These are phyloP conservation scores for Neolamprologus brichardi DNA, from an alignment of 2,113 vertebrate species.

Conservation along the genomic window DNA sequence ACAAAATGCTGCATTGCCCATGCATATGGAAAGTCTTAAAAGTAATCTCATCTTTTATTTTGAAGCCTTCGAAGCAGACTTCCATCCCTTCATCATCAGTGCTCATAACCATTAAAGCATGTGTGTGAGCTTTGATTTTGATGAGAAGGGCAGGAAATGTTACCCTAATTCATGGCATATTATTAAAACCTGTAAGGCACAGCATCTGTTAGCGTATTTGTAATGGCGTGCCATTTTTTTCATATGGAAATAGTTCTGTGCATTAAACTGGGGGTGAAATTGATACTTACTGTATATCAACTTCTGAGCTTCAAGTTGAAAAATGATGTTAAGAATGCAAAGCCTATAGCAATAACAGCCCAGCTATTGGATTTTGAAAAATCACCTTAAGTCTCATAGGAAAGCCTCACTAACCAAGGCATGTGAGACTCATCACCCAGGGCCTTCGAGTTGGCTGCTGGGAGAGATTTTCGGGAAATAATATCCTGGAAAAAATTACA, in stretches of 20 bases:
- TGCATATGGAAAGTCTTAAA: background rate
- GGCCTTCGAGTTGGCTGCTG: conserved; percentile 6
- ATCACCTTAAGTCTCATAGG: background rate
- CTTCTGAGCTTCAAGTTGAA: background rate
- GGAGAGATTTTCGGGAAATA: conserved; percentile 24
- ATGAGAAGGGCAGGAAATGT: background rate
- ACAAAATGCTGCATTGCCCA: conserved; percentile 14
- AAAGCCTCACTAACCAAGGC: background rate
- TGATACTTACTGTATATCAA: background rate
- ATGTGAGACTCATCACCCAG: conserved; percentile 26
- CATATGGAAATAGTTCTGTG: background rate
- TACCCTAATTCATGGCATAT: background rate
- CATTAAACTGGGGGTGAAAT: conserved; percentile 6
- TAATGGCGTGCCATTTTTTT: background rate
- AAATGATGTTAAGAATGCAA: conserved; percentile 23
- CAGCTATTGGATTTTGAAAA: conserved; percentile 26
- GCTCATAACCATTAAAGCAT: background rate
- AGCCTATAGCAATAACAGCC: conserved; percentile 2
- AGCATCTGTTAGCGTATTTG: background rate
- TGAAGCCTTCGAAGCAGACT: background rate
- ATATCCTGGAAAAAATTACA: conserved; percentile 39
- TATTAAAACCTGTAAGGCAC: background rate
- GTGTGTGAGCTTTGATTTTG: background rate
- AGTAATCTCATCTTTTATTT: conserved; percentile 31
- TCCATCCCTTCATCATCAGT: background rate